Base-by-base conservation (phyloP, 2,888 invertebrate genomes). In the Chaetoderma sp. region DNA sequence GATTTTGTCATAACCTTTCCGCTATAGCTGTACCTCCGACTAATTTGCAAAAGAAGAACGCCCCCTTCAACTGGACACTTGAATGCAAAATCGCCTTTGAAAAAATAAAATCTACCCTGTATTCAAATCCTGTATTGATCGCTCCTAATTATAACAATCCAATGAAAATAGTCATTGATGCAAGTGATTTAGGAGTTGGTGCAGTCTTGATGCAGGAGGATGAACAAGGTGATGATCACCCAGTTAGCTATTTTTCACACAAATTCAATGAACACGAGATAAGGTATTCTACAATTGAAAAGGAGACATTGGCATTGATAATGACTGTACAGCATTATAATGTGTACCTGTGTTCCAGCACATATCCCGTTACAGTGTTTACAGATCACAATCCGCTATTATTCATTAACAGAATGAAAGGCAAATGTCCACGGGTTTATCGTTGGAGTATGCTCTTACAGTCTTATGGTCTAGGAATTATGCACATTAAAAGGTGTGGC, bases 51-150 rank as follows among this genome's bases (percentile, higher is more conserved):
- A 25, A 60, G 55, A 63, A 70, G 49, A 55, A 52, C n/a, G 30
- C 10, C 2, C 57, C 60, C 33, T 83, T 76, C 50, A 32, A 63
- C 6, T 84, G 83, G 82, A 63, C 62, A 4, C 62, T 67, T 23
- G 21, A 64, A 3, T 80, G 80, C 61, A 68, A 81, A 50, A 36
- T 61, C 1, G 76, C 80, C 10, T 82, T 84, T 50, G 60, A 77
- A 6, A 44, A 65, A 6, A 66, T 82, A 45, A 86, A 84, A 47
- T 13, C 49, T 0, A 47, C 70, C 39, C 50, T 75, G 18, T 39
- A 42, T 13, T 30, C 13, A 16, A 16, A 39, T 33, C 73, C 71
- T 2, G 60, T 72, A 23, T 28, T 77, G 4, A 18, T 25, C 21
- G 52, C 61, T 8, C 54, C 70, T 10, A 32, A 62, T 32, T 63